phyloP scores from a whole-genome alignment of 2,888 invertebrate species.

The Holacanthella duospinosa region DNA sequence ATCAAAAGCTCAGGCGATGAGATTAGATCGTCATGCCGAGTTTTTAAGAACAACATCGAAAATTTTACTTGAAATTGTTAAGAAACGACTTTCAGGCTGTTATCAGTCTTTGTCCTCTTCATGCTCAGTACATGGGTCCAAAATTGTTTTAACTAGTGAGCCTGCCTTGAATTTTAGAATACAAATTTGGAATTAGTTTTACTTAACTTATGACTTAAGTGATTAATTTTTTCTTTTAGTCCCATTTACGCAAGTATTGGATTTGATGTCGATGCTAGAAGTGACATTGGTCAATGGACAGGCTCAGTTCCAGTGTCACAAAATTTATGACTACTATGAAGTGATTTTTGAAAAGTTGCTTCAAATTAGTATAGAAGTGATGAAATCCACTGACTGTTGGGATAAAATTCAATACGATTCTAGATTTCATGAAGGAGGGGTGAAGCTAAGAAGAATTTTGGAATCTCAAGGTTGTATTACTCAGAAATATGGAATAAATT shows the following conservation, averaged over 20 bases:
- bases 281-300: conserved; percentile 48
- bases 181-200: too few relatives aligned
- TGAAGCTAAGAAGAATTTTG: background rate
- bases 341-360: conserved; percentile 5
- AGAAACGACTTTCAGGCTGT: background rate
- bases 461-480: background rate
- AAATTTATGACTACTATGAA: conserved; percentile 3
- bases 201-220: too few relatives aligned
- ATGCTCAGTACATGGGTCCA: too few relatives aligned
- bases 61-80: background rate
- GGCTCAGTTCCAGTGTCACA: conserved; percentile 47
- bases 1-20: background rate
- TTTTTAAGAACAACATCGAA: background rate
- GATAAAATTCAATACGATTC: background rate
- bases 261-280: conserved; percentile 47
- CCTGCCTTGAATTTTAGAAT: too few relatives aligned
- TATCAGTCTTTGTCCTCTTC: too few relatives aligned
- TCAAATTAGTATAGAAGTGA: conserved; percentile 1
- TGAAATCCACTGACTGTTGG: conserved; percentile 4
- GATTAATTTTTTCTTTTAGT: conserved; percentile 44
- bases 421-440: background rate
- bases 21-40: background rate
- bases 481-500: too few relatives aligned
- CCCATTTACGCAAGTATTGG: conserved; percentile 49
- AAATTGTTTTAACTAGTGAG: too few relatives aligned